Evolutionary conservation across 2,113 vertebrate genomes (phyloP).

Genomic region (Antechinus stuartii): DNA sequence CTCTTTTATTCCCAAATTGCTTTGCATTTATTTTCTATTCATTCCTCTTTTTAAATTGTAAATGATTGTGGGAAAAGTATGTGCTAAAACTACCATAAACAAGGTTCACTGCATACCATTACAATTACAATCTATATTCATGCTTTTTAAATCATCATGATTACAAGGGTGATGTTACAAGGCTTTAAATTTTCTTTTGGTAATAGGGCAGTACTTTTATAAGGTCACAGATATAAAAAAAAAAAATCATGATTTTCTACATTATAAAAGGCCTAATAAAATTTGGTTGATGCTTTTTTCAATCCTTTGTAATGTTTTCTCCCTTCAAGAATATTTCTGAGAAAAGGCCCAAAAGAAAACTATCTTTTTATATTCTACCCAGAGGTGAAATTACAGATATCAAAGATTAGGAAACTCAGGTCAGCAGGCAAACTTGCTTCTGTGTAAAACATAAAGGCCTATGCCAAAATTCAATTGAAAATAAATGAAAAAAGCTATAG

Average conservation of each 20-base stretch:
- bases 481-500: background rate
- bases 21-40: background rate
- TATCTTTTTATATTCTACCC: background rate
- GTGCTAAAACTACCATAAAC: background rate
- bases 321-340: conserved; percentile 37
- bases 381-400: background rate
- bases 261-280: background rate
- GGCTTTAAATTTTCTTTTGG: conserved; percentile 33
- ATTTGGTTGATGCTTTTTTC: conserved; percentile 20
- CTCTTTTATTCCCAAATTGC: background rate
- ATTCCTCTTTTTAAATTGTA: conserved; percentile 16
- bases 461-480: background rate
- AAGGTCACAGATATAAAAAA: background rate
- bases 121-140: conserved; percentile 5
- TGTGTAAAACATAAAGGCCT: background rate
- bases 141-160: background rate
- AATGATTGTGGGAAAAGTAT: background rate
- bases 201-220: conserved; percentile 16
- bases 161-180: background rate
- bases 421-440: background rate
- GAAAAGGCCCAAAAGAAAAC: conserved; percentile 21
- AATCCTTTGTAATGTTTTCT: conserved; percentile 18
- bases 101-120: background rate
- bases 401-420: background rate
- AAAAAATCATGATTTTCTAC: conserved; percentile 26